Evolutionary conservation across 2,888 invertebrate species (phyloP).

Genomic region (Drosophila siamana): DNA sequence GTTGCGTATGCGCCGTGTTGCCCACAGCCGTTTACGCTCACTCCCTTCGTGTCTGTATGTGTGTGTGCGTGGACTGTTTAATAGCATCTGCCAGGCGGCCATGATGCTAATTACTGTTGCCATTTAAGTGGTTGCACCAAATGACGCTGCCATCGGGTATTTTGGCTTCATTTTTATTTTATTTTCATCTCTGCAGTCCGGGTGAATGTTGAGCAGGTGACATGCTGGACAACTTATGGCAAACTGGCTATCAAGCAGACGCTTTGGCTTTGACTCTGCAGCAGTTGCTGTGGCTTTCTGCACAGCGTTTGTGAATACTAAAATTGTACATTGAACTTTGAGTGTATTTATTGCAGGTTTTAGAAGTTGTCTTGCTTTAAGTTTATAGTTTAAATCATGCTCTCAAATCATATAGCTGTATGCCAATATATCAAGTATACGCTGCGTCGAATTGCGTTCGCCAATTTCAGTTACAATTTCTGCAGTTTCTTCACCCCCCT

Average conservation of each 20-base stretch:
- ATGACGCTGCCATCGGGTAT: slow-evolving; percentile 57
- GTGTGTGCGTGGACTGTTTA: slow-evolving; percentile 63
- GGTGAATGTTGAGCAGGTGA: slow-evolving; percentile 54
- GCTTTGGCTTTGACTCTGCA: neutral
- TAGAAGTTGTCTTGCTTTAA: neutral
- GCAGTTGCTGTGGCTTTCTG: neutral
- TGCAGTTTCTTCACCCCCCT: neutral
- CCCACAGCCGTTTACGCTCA: slow-evolving; percentile 46
- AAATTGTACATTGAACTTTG: neutral
- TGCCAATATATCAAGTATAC: slow-evolving; percentile 39
- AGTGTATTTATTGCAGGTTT: neutral
- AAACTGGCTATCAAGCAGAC: neutral
- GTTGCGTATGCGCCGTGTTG: slow-evolving; percentile 74
- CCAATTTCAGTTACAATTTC: slow-evolving; percentile 52
- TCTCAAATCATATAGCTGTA: slow-evolving; percentile 1
- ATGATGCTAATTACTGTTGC: slow-evolving; percentile 78
- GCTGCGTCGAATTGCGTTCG: slow-evolving; percentile 30
- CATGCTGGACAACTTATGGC: slow-evolving; percentile 52
- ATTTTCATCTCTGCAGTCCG: slow-evolving; percentile 6
- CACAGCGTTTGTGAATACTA: neutral
- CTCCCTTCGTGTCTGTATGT: neutral
- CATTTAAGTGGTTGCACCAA: slow-evolving; percentile 80
- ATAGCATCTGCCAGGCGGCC: slow-evolving; percentile 79
- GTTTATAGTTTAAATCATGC: neutral
- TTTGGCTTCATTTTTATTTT: slow-evolving; percentile 22